Evolutionary conservation across 2,797 vertebrate species (phyloP), one percentile per base, ranked within the genome.

Genomic region (Anguilla marmorata): DNA sequence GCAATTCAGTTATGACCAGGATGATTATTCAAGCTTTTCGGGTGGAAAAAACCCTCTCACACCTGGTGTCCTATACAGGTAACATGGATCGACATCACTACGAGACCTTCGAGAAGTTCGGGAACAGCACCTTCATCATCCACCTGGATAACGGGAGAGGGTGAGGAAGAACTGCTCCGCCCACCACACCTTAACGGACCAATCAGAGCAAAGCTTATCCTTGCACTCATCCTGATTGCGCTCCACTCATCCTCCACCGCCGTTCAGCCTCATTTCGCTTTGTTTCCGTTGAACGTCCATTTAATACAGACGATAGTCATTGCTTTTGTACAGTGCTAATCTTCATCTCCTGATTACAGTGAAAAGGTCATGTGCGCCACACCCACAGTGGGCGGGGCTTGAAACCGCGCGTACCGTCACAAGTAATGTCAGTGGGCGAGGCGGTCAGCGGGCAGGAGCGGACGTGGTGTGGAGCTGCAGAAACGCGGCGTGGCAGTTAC

Each of bases 51-150:
- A 9, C 50, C 27, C 19, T 86, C 58, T 60, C 45, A 80, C 54
- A 6, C n/a, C 74, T 80, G 33, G 16, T 24, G 37, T 88, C 9
- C 85, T 72, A 54, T 37, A 0, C 91, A 99, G 99, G 99, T 76
- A 99, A 99, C 93, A 99, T 99, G 99, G 98, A 99, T 92, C 97
- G 99, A 0, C 99, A 99, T 89, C 99, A 99, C 93, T 99, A 99
- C 0, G 99, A 99, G 94, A 99, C 99, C 0, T 99, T 99, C 87
- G 99, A 99, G 94, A 99, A 99, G 94, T 99, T 99, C 93, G 99
- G 98, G 88, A 99, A 99, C 0, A 97, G 99, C 91, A 99, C 98
- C 0, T 99, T 99, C 90, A 98, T 99, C 92, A 99, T 99, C 92
- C 99, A 99, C 85, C 95, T 99, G 91, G 99, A 99, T 93, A 99